phyloP scores from a whole-genome alignment of 2,888 invertebrate genomes.

The Apamea anceps region DNA sequence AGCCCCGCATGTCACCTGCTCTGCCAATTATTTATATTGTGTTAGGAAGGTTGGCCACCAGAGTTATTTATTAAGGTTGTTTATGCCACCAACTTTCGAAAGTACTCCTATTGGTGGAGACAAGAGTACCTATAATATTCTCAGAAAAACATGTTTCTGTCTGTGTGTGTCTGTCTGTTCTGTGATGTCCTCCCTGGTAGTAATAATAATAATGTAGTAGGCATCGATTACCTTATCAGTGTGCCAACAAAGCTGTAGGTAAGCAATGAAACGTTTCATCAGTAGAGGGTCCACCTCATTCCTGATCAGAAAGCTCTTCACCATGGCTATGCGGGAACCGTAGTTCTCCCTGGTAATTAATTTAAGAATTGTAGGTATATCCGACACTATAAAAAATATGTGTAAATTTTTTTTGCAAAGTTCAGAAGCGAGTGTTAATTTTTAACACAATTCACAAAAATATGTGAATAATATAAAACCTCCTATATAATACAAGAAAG shows the following conservation, averaged over 20 bases:
- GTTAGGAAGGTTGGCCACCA: too few species aligned
- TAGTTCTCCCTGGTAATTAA: constrained; percentile 77
- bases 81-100: too few species aligned
- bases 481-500: background rate
- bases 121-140: too few species aligned
- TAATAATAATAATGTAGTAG: background rate
- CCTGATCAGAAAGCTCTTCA: constrained; percentile 77
- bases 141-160: background rate
- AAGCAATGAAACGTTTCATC: constrained; percentile 79
- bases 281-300: constrained; percentile 79
- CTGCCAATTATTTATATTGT: too few species aligned
- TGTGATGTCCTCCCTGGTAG: background rate
- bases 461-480: too few species aligned
- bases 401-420: too few species aligned
- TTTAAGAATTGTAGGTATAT: background rate
- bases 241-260: constrained; percentile 83
- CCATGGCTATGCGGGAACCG: constrained; percentile 77
- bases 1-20: too few species aligned
- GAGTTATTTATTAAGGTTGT: too few species aligned
- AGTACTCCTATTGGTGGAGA: too few species aligned
- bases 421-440: background rate
- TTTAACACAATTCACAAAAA: background rate
- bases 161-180: too few species aligned
- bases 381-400: background rate
- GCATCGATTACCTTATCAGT: constrained; percentile 80